A percentile compares a stretch with the other conserved stretches of the same genome.
Conservation (phyloP, 2,797 vertebrate species). For the Protonibea diacanthus region DNA sequence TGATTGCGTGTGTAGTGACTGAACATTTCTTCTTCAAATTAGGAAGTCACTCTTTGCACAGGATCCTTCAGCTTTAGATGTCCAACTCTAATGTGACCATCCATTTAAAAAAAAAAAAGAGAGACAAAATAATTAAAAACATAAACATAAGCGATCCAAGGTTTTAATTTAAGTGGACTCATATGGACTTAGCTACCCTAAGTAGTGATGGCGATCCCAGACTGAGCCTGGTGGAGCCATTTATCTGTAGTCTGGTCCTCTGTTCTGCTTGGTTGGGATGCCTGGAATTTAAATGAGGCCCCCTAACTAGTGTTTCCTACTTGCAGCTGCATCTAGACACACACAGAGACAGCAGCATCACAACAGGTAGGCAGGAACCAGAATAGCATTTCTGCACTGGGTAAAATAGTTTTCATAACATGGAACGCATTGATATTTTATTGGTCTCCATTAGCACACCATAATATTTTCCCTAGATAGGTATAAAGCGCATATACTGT, state of each 20-base stretch:
- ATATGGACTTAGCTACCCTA: slow-evolving; percentile 54
- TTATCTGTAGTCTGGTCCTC: slow-evolving; percentile 79
- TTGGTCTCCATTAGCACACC: slow-evolving; percentile 17
- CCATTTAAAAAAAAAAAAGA: slow-evolving; percentile 30
- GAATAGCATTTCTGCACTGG: not conserved
- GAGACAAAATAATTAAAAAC: slow-evolving; percentile 21
- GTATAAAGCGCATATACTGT: slow-evolving; percentile 43
- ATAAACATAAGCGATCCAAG: slow-evolving; percentile 53
- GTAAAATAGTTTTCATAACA: slow-evolving; percentile 18
- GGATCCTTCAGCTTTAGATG: slow-evolving; percentile 33
- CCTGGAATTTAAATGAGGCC: slow-evolving; percentile 82
- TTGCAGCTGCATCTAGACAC: slow-evolving; percentile 70
- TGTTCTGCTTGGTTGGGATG: slow-evolving; percentile 78
- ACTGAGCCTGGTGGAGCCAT: slow-evolving; percentile 78
- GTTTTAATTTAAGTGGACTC: slow-evolving; percentile 36
- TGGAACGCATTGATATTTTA: slow-evolving; percentile 16
- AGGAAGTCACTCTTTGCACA: slow-evolving; percentile 10
- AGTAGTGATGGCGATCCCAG: slow-evolving; percentile 76
- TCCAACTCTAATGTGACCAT: slow-evolving; percentile 16
- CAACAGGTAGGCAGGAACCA: slow-evolving; percentile 57
- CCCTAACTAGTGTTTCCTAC: slow-evolving; percentile 75
- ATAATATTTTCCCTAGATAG: slow-evolving; percentile 13
- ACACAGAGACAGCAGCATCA: slow-evolving; percentile 60
- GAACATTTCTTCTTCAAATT: slow-evolving; percentile 14
- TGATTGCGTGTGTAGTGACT: slow-evolving; percentile 11